These are phyloP conservation scores for Lycophotia porphyrea DNA, from an alignment of 2,888 invertebrate species.

Conservation along the genomic window DNA sequence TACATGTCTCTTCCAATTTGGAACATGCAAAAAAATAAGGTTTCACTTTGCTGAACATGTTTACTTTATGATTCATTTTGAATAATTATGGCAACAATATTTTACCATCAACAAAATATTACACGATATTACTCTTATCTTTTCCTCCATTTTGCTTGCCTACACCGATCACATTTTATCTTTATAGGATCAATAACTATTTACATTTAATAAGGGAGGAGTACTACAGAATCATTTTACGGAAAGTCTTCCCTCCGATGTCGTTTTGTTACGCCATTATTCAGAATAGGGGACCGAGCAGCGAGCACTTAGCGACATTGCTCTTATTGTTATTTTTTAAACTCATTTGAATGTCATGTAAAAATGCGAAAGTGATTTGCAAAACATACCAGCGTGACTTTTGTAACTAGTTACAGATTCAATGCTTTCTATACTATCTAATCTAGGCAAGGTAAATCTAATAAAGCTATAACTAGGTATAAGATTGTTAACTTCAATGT, in stretches of 20 bases:
- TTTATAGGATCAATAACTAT: constrained; percentile 68
- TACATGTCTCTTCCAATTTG: background rate
- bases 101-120: constrained; percentile 19
- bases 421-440: constrained; percentile 41
- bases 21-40: background rate
- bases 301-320: constrained; percentile 74
- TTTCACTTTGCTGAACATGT: background rate
- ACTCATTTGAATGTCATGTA: constrained; percentile 79
- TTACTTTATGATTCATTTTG: constrained; percentile 2
- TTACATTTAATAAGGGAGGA: constrained; percentile 67
- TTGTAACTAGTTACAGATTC: constrained; percentile 32
- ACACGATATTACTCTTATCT: constrained; percentile 37
- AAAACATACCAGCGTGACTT: constrained; percentile 30
- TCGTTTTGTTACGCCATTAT: constrained; percentile 77
- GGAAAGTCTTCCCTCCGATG: constrained; percentile 72
- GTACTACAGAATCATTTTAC: constrained; percentile 69
- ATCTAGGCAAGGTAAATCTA: constrained; percentile 18
- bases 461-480: background rate
- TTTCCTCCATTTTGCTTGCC: constrained; percentile 40
- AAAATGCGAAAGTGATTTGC: constrained; percentile 63
- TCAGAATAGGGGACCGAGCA: constrained; percentile 74
- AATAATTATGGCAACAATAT: constrained; percentile 7
- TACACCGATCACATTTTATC: constrained; percentile 54
- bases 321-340: constrained; percentile 79
- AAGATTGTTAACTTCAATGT: constrained; percentile 12